Percentiles rank a stretch among this genome's conserved stretches.
phyloP scores from a whole-genome alignment of 30 jellyfish, hydroid and myxozoan species.

The Cassiopea xamachana region DNA sequence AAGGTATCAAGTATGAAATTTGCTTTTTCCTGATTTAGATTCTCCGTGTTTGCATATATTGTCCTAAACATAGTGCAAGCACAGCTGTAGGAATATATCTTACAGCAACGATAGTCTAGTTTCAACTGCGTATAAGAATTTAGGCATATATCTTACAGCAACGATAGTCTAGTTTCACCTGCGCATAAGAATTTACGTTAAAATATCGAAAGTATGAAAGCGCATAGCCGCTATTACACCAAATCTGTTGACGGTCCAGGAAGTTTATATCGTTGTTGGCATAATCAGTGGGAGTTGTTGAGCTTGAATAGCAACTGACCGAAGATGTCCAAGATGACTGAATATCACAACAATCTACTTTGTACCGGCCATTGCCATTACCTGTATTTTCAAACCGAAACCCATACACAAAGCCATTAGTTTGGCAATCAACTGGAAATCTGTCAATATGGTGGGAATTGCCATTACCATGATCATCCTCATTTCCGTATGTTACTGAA shows the following conservation, averaged over 20 bases:
- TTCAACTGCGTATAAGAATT: background rate
- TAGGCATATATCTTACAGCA: conserved; percentile 12
- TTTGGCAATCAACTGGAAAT: conserved; percentile 1
- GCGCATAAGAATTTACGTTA: background rate
- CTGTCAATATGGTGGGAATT: conserved; percentile 1
- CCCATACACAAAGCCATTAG: background rate
- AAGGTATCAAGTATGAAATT: too few relatives aligned
- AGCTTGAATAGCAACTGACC: background rate
- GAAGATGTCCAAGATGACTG: background rate
- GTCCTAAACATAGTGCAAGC: too few relatives aligned
- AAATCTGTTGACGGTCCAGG: conserved; percentile 5
- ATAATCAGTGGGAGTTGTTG: background rate
- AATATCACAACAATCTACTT: background rate
- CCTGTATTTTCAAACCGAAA: background rate
- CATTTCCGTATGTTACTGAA: background rate
- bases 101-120: conserved; percentile 8
- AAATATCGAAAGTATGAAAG: background rate
- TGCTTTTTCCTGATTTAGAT: too few relatives aligned
- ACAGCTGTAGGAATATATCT: background rate
- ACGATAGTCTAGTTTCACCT: background rate
- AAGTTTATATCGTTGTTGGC: background rate
- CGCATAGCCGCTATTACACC: background rate
- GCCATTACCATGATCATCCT: conserved; percentile 13
- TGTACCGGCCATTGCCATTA: background rate
- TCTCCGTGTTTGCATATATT: too few relatives aligned